A percentile compares a stretch with the other conserved stretches of the same genome.
phyloP scores from a whole-genome alignment of 2,113 vertebrate genomes.

The Opisthocomus hoazin region DNA sequence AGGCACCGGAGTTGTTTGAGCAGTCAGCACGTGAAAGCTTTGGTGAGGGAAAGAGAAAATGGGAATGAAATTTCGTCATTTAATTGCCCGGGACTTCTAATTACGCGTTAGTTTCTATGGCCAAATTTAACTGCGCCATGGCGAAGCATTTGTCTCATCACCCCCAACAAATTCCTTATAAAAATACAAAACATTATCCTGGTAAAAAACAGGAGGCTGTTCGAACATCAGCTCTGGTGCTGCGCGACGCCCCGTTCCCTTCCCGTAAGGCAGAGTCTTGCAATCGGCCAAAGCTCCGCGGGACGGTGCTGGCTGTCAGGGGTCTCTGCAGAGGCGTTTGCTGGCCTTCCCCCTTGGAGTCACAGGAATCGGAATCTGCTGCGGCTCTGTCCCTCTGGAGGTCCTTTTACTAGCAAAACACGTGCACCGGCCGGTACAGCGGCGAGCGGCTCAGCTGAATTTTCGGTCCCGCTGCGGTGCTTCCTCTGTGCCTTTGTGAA shows the following conservation, averaged over 20 bases:
- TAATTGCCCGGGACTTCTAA: not conserved
- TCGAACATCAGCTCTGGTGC: not conserved
- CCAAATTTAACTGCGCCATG: not conserved
- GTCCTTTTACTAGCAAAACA: not conserved
- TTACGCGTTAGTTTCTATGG: not conserved
- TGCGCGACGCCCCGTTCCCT: not conserved
- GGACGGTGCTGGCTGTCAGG: not conserved
- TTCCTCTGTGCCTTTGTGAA: not conserved
- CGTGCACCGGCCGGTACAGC: not conserved
- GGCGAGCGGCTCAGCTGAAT: not conserved
- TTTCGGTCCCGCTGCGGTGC: not conserved
- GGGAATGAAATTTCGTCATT: not conserved
- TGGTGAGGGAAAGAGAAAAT: not conserved
- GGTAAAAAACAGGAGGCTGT: not conserved
- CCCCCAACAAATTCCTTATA: not conserved
- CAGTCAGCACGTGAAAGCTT: slow-evolving; percentile 49
- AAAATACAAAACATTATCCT: not conserved
- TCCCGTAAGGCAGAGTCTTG: not conserved
- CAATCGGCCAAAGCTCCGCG: not conserved
- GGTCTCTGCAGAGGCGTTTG: not conserved
- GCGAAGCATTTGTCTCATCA: not conserved
- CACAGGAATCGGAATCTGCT: not conserved
- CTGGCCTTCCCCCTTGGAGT: not conserved
- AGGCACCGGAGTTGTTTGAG: slow-evolving; percentile 35
- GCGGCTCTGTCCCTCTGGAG: not conserved